phyloP scores from a whole-genome alignment of 2,888 invertebrate genomes.

The Parnassius glacialis region DNA sequence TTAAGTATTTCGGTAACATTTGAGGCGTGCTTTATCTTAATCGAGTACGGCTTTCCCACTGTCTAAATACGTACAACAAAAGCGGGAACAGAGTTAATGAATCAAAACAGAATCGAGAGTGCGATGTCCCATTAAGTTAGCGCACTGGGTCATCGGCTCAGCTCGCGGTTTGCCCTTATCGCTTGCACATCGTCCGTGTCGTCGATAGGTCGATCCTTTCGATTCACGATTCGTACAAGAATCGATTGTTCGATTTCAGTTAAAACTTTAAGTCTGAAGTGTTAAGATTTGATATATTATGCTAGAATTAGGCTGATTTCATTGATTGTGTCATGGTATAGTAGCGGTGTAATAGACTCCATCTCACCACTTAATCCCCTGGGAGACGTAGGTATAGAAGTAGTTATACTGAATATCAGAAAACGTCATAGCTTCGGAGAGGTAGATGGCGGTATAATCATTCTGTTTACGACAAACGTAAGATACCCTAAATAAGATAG shows the following conservation, averaged over 20 bases:
- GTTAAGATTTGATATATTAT: too few species aligned
- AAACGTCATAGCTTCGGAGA: too few species aligned
- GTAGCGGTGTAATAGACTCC: too few species aligned
- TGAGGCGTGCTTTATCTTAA: slow-evolving; percentile 10
- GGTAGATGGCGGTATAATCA: too few species aligned
- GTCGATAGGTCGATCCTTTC: slow-evolving; percentile 53
- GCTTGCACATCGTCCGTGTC: slow-evolving; percentile 40
- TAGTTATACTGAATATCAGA: too few species aligned
- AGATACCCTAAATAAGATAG: too few species aligned
- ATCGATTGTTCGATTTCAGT: slow-evolving; percentile 32
- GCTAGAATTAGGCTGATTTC: too few species aligned
- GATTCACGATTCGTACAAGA: slow-evolving; percentile 48
- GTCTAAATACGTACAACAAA: slow-evolving; percentile 31
- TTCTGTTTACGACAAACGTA: too few species aligned
- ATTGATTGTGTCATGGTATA: too few species aligned
- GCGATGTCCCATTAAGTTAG: slow-evolving; percentile 73
- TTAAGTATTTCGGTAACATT: not conserved
- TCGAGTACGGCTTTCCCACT: slow-evolving; percentile 16
- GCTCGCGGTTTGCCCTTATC: slow-evolving; percentile 38
- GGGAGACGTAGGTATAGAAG: too few species aligned
- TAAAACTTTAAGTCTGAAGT: too few species aligned
- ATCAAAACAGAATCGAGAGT: slow-evolving; percentile 68
- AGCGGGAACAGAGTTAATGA: slow-evolving; percentile 44
- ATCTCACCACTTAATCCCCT: too few species aligned
- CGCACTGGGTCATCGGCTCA: slow-evolving; percentile 65